Evolutionary conservation across 2,888 invertebrate genomes (phyloP), one percentile per base, ranked within the genome.

Genomic region (Caenorhabditis panamensis): DNA sequence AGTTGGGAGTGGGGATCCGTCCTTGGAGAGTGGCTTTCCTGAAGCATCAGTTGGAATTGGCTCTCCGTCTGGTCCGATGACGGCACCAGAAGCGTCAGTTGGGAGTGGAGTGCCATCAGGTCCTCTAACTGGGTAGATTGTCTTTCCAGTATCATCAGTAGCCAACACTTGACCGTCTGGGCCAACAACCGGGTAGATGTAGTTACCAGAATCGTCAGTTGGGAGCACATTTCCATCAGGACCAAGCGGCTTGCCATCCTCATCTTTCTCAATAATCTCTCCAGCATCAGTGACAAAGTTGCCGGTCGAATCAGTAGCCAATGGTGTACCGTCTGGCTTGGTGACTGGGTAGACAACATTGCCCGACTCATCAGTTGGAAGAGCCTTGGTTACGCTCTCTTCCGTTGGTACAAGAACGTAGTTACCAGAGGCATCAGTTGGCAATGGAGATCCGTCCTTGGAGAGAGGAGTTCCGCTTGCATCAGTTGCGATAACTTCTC

Each of bases 101-200:
- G 79, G 71, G 2, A 78, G 28, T 62, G 78, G 82, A 37, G 63
- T 67, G 49, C 78, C 82, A 18, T 82, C 78, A 68, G 78, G 73
- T 73, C 78, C 47, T 26, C 71, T 24, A 31, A 66, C 18, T 73
- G 76, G 64, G 77, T 63, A 54, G 63, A 62, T 16, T 58, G 66
- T 76, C 13, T 41, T 59, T 22, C 86, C 86, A 18, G 79, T 58
- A 11, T 51, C 68, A 41, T 87, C 87, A 11, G 88, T 88, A 8
- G 78, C 63, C 3, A 82, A 64, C 11, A 58, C 59, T 37, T 58
- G 44, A 4, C 69, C 75, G 16, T 75, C 75, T 13, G 5, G 41
- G 2, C 13, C 41, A 16, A 16, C 2, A 9, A 3, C 41, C 13
- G 41, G 41, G 41, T 41, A 41, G 41, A 41, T 41, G 41, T 41